These are phyloP conservation scores for Cacoxenus indagator DNA, from an alignment of 2,888 invertebrate species.

Conservation along the genomic window DNA sequence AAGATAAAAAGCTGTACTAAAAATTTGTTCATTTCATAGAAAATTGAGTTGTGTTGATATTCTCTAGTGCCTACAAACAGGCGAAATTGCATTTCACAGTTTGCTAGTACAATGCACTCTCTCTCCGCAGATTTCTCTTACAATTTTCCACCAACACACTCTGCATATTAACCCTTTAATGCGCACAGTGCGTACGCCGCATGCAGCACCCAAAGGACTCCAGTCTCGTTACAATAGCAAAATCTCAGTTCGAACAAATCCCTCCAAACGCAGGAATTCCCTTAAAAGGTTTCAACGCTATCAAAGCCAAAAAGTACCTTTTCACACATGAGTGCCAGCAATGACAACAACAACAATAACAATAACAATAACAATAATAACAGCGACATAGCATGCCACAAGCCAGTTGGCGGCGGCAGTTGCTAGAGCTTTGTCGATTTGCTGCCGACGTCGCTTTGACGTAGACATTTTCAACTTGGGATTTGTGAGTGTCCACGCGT, in stretches of 20 bases:
- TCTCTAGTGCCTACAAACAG: conserved; percentile 30
- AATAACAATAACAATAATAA: neutral
- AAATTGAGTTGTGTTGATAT: too few species aligned
- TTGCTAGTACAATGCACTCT: conserved; percentile 38
- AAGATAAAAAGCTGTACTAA: too few species aligned
- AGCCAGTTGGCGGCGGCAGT: neutral
- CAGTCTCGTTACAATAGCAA: neutral
- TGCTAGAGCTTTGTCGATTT: conserved; percentile 27
- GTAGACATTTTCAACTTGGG: conserved; percentile 24
- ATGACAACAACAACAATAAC: conserved; percentile 4
- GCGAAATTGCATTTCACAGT: neutral
- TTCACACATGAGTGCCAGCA: conserved; percentile 56
- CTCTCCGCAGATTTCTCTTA: too few species aligned
- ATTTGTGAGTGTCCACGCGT: conserved; percentile 18
- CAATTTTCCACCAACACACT: too few species aligned
- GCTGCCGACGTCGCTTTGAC: conserved; percentile 28
- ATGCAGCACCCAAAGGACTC: neutral
- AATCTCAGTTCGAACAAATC: neutral
- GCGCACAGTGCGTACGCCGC: neutral
- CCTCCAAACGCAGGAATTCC: conserved; percentile 6
- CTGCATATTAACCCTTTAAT: conserved; percentile 22
- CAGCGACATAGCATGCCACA: neutral
- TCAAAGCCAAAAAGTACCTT: conserved; percentile 54
- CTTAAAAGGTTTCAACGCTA: conserved; percentile 25
- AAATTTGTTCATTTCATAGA: too few species aligned